Percentiles rank a stretch among this genome's conserved stretches.
These are phyloP conservation scores for Intellagama lesueurii DNA, from an alignment of 2,797 vertebrate species.

Conservation along the genomic window DNA sequence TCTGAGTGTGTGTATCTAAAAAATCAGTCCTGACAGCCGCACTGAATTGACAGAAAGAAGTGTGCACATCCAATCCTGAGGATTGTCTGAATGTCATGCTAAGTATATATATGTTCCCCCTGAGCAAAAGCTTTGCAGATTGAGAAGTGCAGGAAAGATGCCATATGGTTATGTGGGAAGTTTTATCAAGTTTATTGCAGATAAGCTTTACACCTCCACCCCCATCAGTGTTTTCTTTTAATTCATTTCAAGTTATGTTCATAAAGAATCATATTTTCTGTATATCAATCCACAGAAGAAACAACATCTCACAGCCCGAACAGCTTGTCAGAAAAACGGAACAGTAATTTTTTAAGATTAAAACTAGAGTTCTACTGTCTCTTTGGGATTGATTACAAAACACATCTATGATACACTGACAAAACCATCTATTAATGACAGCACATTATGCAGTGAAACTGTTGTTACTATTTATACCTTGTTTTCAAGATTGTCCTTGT, in stretches of 20 bases:
- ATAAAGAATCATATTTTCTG: background rate
- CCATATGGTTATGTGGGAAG: constrained; percentile 29
- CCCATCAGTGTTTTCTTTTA: background rate
- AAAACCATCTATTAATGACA: background rate
- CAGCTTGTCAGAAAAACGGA: constrained; percentile 16
- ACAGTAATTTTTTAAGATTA: constrained; percentile 25
- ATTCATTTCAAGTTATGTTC: background rate
- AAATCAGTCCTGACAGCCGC: background rate
- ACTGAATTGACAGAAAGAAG: background rate
- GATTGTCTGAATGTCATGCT: constrained; percentile 8
- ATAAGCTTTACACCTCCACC: background rate
- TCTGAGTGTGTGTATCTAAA: background rate
- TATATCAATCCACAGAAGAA: background rate
- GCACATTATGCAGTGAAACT: background rate
- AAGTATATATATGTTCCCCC: background rate
- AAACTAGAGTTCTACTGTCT: constrained; percentile 18
- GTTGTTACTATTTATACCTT: background rate
- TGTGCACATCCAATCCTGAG: constrained; percentile 12
- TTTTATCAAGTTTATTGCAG: constrained; percentile 7
- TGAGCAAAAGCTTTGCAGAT: constrained; percentile 1
- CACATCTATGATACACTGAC: background rate
- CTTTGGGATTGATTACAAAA: constrained; percentile 4
- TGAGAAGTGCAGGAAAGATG: background rate
- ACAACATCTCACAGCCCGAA: constrained; percentile 40
- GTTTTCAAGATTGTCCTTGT: background rate